A percentile compares a stretch with the other conserved stretches of the same genome.
phyloP scores from a whole-genome alignment of 2,113 vertebrate genomes.

The Poeciliopsis prolifica region DNA sequence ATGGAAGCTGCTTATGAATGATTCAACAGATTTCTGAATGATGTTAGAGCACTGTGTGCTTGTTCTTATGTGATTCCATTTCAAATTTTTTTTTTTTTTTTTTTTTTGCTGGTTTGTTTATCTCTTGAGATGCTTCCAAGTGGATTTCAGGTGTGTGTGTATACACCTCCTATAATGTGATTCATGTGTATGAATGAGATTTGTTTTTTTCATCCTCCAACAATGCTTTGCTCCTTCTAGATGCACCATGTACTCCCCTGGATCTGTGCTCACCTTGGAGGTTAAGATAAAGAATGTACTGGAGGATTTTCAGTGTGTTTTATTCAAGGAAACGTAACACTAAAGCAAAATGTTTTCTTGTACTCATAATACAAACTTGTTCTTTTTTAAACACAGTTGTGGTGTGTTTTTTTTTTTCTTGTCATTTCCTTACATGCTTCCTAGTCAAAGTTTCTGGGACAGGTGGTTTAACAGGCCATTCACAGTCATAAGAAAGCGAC shows the following conservation, averaged over 20 bases:
- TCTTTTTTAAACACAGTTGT: constrained; percentile 2
- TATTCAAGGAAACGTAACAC: constrained; percentile 15
- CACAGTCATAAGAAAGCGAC: not conserved
- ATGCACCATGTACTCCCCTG: not conserved
- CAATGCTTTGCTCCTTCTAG: not conserved
- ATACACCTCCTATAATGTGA: constrained; percentile 3
- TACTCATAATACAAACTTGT: constrained; percentile 4
- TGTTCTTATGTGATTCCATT: not conserved
- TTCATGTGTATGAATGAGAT: constrained; percentile 7
- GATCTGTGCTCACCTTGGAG: not conserved
- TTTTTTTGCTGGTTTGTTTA: not conserved
- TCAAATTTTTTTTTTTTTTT: not conserved
- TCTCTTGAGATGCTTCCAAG: not conserved
- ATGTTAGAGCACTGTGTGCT: not conserved
- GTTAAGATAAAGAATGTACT: constrained; percentile 26
- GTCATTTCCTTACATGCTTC: not conserved
- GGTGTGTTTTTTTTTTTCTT: not conserved
- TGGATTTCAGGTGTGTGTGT: not conserved
- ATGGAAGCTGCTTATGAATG: constrained; percentile 21
- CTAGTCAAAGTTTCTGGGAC: not conserved
- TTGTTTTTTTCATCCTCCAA: constrained; percentile 10
- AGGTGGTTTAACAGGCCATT: not conserved
- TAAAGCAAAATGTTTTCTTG: constrained; percentile 7
- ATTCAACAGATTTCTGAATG: not conserved
- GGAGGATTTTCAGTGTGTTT: not conserved